Conservation (phyloP, 2,888 invertebrate species). For the Disparrhopalites patrizii region DNA sequence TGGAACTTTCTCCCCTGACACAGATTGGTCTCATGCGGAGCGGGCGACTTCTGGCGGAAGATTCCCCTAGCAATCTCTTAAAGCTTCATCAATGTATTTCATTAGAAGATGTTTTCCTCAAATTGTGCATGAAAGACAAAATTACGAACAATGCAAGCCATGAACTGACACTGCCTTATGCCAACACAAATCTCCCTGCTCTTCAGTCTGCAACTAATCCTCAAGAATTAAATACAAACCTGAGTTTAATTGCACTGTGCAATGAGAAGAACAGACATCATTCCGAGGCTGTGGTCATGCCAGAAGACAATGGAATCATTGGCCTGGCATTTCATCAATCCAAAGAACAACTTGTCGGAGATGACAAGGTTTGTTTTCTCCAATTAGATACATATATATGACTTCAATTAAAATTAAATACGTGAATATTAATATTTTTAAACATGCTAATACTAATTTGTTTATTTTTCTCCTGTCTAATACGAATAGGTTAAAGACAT, state of each 20-base stretch:
- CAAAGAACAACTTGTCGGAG: conserved; percentile 78
- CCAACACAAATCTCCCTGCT: conserved; percentile 27
- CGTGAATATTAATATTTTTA: too few relatives aligned
- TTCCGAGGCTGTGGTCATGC: conserved; percentile 25
- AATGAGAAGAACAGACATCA: conserved; percentile 42
- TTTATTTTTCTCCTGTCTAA: not conserved
- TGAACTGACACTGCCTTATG: conserved; percentile 16
- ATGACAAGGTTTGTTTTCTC: conserved; percentile 52
- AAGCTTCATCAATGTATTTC: conserved; percentile 77
- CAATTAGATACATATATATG: too few relatives aligned
- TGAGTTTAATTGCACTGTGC: conserved; percentile 41
- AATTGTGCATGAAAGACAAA: conserved; percentile 58
- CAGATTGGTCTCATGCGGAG: conserved; percentile 95
- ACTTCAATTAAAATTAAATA: too few relatives aligned
- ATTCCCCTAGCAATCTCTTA: conserved; percentile 72
- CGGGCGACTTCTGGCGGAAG: conserved; percentile 84
- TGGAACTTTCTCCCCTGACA: too few relatives aligned
- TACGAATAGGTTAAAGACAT: conserved; percentile 8
- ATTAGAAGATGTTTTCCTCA: conserved; percentile 88
- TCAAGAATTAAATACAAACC: conserved; percentile 17
- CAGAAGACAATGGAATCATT: conserved; percentile 61
- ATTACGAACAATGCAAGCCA: conserved; percentile 33
- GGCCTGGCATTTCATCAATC: conserved; percentile 87
- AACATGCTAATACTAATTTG: too few relatives aligned
- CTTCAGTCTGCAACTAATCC: conserved; percentile 14